Evolutionary conservation across 2,888 invertebrate species (phyloP), one percentile per base, ranked within the genome.

Genomic region (Agrochola litura): DNA sequence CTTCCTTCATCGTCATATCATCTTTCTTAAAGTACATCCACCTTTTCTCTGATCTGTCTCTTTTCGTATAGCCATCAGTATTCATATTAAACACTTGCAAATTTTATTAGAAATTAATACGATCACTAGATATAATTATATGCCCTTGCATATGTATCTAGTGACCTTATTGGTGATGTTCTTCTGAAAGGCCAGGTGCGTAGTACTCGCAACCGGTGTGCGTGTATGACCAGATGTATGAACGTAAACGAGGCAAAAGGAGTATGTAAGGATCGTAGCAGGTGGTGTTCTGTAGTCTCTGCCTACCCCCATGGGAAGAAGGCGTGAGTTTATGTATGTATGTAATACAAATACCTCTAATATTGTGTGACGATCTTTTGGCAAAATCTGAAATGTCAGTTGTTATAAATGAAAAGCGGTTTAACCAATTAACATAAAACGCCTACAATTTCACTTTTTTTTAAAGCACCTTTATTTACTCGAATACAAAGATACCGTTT

Each of bases 401-500:
- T 46, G 19, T 30, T 10, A 43, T 41, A 73, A 65, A 73, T 65
- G 52, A 79, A 81, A 68, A 68, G 30, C 19, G 8, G 37, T 30
- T 73, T 37, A 68, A 46, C 14, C 37, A 68, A 75, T 75, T 68
- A 75, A 25, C 1, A 25, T 60, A 25, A n/a, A 58, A 63, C 37
- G 0, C 25, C 2, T 25, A 61, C 52, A 61, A 19, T 80, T 77
- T 81, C 66, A 76, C 70, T 54, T 82, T 66, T 54, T 37, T 25
- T 65, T n/a, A 41, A 6, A 19, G 10, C 56, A 22, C 52, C 10
- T 70, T 43, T 63, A 81, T 56, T 66, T 46, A 41, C 56, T 30
- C 56, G 37, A 81, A 81, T 61, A 82, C 58, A 81, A 81, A 81
- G 67, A 71, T 70, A 10, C 37, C 43, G 41, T 70, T 19, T 6